Percentiles rank a stretch among this genome's conserved stretches.
Conservation (phyloP, 2,797 vertebrate genomes). For the Perodicticus potto region DNA sequence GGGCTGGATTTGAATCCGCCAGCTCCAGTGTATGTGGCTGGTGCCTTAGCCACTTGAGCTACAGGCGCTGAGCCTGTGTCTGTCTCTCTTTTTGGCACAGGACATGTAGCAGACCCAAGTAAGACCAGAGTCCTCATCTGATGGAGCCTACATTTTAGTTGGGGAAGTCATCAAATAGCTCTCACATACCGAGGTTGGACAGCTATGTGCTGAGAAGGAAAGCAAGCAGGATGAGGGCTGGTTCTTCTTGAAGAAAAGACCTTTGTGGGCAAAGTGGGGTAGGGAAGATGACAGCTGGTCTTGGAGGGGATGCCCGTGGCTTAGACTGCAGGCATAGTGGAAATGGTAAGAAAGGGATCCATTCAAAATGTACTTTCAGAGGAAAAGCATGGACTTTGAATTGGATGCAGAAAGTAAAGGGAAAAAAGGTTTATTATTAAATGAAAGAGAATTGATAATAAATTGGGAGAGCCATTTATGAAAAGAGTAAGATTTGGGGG, state of each 20-base stretch:
- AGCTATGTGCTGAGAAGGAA: not conserved
- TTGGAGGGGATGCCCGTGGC: not conserved
- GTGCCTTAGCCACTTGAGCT: no score
- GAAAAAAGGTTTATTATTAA: not conserved
- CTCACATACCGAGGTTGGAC: not conserved
- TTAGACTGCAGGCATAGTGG: fast-evolving
- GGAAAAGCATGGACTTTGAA: not conserved
- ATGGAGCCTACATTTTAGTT: not conserved
- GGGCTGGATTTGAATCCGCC: no score
- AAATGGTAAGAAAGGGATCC: not conserved
- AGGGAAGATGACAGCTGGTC: not conserved
- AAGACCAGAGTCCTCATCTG: not conserved
- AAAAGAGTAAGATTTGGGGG: not conserved
- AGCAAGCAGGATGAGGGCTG: no score
- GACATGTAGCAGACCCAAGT: not conserved
- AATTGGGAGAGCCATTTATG: not conserved
- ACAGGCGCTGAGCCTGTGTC: no score
- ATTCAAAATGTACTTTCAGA: not conserved
- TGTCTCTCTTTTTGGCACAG: not conserved
- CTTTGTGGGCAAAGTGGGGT: not conserved
- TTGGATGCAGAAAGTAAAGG: not conserved
- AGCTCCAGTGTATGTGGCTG: no score
- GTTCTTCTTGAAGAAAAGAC: not conserved
- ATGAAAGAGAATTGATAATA: not conserved
- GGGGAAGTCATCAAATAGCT: not conserved